phyloP scores from a whole-genome alignment of 1,140 invertebrate genomes.

The Diorhabda carinulata region DNA sequence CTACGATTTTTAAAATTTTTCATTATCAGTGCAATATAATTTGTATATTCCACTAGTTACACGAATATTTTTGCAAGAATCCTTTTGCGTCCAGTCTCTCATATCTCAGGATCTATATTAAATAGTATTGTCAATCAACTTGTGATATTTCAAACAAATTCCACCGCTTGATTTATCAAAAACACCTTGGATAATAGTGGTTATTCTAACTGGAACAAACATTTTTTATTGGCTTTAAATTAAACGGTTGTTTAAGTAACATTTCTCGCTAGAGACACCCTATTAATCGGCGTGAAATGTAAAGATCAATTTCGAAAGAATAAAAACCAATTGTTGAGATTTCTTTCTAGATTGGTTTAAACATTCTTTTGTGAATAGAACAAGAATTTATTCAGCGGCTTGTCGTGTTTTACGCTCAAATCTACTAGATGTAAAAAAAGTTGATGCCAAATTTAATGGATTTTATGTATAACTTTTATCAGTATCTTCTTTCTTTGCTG shows the following conservation, averaged over 20 bases:
- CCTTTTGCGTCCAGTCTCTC: too few relatives aligned
- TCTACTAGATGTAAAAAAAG: background rate
- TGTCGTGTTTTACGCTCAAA: conserved; percentile 2
- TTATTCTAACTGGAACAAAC: background rate
- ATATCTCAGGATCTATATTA: too few relatives aligned
- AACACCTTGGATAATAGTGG: too few relatives aligned
- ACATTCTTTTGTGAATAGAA: background rate
- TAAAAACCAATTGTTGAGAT: conserved; percentile 1
- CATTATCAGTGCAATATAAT: too few relatives aligned
- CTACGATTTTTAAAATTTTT: too few relatives aligned
- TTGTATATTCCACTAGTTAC: too few relatives aligned
- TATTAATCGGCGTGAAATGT: conserved; percentile 2
- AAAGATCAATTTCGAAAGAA: background rate
- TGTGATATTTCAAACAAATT: too few relatives aligned
- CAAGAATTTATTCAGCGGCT: conserved; percentile 2
- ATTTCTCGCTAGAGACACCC: background rate
- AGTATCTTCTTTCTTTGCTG: too few relatives aligned
- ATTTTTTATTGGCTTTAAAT: background rate
- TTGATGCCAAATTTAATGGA: background rate
- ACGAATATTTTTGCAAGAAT: too few relatives aligned
- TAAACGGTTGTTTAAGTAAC: background rate
- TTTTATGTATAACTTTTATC: background rate
- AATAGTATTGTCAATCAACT: too few relatives aligned
- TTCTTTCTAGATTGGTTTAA: background rate
- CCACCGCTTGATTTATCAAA: too few relatives aligned